Base-by-base conservation (phyloP, 2,797 vertebrate species). In the Manis javanica region DNA sequence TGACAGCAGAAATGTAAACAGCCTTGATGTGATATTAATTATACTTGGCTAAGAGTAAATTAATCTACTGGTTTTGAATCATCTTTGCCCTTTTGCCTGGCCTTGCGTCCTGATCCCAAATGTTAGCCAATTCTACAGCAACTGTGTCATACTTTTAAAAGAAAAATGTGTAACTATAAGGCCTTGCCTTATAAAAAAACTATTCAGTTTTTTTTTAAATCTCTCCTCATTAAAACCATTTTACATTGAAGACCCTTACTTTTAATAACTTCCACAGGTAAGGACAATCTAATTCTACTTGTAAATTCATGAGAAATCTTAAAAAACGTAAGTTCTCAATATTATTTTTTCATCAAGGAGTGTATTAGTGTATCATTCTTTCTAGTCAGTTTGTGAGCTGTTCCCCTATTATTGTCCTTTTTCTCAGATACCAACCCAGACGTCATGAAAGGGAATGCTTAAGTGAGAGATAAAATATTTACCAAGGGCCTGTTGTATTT, bases 1-100 rank as follows among this genome's bases (percentile, higher is more conserved):
- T 97, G 98, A 98, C 98, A 98, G 96, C 95, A 85, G 95, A 98
- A 98, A 97, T 98, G 94, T 98, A 98, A 99, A 98, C 98, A 98
- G 61, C 95, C 82, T 96, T 95, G 92, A 97, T 97, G 83, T 75
- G 96, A 97, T 98, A 98, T 98, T 98, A 98, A 98, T 98, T 98
- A 98, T 97, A 98, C 98, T 97, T 98, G 97, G 94, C 95, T 96
- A 98, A 98, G 98, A 98, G 97, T 95, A 98, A 98, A 98, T 98
- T 97, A 97, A 98, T 98, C 97, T 98, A 83, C 95, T 95, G 85
- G 91, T 96, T 97, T 98, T 97, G 96, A 98, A 97, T 98, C 94
- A 94, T 87, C 85, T 79, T 87, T 91, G 66, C 71, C 64, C 94
- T 83, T 94, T 89, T 91, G 53, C 87, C 77, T 95, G 95, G 53